Evolutionary conservation across 2,113 vertebrate species (phyloP).

Genomic region (Triplophysa siluroides): DNA sequence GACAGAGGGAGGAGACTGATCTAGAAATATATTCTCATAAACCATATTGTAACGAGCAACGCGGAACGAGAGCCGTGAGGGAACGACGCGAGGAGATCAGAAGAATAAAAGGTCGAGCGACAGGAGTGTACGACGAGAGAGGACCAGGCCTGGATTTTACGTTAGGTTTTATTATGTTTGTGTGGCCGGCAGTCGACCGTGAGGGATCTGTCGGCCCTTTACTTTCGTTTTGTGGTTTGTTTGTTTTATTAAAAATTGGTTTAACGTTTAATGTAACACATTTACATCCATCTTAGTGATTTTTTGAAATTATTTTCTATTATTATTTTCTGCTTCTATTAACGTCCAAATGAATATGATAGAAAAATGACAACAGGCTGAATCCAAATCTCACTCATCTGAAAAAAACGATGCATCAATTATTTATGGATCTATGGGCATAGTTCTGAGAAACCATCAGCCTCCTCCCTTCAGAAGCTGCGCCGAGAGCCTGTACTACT

Average conservation of each 20-base stretch:
- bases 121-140: no score
- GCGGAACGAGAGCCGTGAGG: no score
- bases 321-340: not conserved
- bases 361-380: constrained; percentile 12
- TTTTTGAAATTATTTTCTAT: not conserved
- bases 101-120: no score
- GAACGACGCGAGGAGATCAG: no score
- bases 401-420: not conserved
- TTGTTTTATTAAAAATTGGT: no score
- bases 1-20: constrained; percentile 54
- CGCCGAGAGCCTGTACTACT: constrained; percentile 47
- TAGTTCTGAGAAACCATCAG: constrained; percentile 39
- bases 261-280: no score
- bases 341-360: not conserved
- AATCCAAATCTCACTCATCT: constrained; percentile 5
- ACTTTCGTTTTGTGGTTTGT: no score
- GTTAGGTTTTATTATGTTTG: no score
- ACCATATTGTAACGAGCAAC: constrained; percentile 10
- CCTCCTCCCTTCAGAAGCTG: constrained; percentile 55
- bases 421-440: constrained; percentile 4
- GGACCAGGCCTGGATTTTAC: no score
- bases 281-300: not conserved
- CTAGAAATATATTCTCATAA: constrained; percentile 1
- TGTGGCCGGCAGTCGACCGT: no score
- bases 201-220: no score